These are phyloP conservation scores for Egretta garzetta DNA, from an alignment of 2,113 vertebrate genomes.

Conservation along the genomic window DNA sequence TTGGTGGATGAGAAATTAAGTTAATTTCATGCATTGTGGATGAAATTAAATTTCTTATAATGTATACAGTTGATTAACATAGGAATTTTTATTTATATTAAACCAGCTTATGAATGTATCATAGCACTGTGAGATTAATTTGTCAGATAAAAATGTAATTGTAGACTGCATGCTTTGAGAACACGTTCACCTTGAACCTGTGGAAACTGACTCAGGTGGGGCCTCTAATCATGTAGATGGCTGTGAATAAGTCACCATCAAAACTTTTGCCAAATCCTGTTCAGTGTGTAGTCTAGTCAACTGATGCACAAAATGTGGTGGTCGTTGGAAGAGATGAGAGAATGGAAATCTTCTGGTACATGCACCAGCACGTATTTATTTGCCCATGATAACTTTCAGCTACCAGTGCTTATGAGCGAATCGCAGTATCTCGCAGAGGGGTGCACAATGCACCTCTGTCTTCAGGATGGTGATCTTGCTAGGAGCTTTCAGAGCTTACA, in stretches of 20 bases:
- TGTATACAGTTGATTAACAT: not conserved
- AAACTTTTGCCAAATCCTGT: not conserved
- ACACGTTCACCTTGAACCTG: not conserved
- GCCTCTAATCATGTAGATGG: not conserved
- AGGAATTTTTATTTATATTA: not conserved
- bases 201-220: not conserved
- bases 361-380: not conserved
- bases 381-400: not conserved
- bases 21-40: not conserved
- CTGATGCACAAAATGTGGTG: too few relatives aligned
- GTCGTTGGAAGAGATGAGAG: not conserved
- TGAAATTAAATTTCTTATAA: not conserved
- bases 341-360: not conserved
- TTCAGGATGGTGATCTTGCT: not conserved
- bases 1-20: not conserved
- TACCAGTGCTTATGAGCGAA: not conserved
- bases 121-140: not conserved
- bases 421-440: not conserved
- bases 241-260: not conserved
- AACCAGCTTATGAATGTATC: not conserved
- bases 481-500: not conserved
- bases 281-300: not conserved
- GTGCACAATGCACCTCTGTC: not conserved
- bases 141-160: not conserved
- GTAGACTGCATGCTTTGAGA: not conserved